Evolutionary conservation across 2,888 invertebrate species (phyloP), one percentile per base, ranked within the genome.

Genomic region (Anagyrus pseudococci): DNA sequence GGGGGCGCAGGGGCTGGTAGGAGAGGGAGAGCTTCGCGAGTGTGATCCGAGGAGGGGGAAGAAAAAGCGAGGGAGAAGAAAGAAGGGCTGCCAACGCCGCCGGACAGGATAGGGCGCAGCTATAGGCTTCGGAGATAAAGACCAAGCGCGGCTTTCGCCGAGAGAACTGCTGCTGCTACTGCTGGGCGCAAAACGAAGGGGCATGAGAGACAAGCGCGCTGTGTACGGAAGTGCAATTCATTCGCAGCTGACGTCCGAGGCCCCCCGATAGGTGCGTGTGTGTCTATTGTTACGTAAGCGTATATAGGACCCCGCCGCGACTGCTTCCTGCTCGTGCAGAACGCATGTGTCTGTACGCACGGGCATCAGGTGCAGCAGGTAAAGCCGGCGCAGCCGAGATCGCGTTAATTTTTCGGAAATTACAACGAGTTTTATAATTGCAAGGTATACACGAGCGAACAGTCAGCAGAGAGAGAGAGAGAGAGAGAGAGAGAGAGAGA

Each of bases 31-130:
- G n/a, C 13, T 3, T 22, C 19, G 22, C 26, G 8, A 49, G 26
- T 50, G 49, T 41, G 47, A 46, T 37, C 37, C 41, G 33, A 6
- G 15, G 29, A 46, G 29, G n/a, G 43, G 43, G 23, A 40, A 22
- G 47, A 49, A 19, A 17, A 25, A 26, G 52, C 49, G 55, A 62
- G 61, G 58, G 29, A 23, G 37, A 47, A 47, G 15, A 46, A 58
- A 48, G 41, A 59, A 48, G 48, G 53, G 48, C 41, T 40, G 41
- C 53, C 59, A 60, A n/a, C n/a, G n/a, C n/a, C n/a, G n/a, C n/a
- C n/a, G n/a, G n/a, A n/a, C n/a, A n/a, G n/a, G n/a, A n/a, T n/a
- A n/a, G n/a, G n/a, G n/a, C n/a, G n/a, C n/a, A n/a, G n/a, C n/a
- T n/a, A n/a, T n/a, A n/a, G n/a, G n/a, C n/a, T n/a, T n/a, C n/a